Evolutionary conservation across 2,113 vertebrate species (phyloP).

Genomic region (Thinocorus orbignyianus): DNA sequence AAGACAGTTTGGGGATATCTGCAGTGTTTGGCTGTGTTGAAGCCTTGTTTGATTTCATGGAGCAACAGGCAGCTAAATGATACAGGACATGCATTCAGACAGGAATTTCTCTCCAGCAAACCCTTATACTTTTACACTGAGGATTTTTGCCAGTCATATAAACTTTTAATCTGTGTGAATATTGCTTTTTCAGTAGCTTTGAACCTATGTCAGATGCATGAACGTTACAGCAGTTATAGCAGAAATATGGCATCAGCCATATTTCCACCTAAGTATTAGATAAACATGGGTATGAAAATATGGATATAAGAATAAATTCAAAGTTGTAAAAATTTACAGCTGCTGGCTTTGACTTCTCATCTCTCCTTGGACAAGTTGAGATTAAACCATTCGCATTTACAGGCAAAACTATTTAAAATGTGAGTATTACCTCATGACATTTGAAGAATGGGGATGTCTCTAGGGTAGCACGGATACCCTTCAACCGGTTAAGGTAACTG

Average conservation of each 20-base stretch:
- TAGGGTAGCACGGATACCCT: slow-evolving; percentile 85
- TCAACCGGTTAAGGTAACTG: slow-evolving; percentile 85
- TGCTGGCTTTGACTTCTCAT: background rate
- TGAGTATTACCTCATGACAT: slow-evolving; percentile 87
- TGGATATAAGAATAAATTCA: background rate
- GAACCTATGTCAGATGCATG: background rate
- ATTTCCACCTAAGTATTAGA: background rate
- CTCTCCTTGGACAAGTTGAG: background rate
- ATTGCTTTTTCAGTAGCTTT: background rate
- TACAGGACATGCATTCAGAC: background rate
- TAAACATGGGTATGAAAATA: background rate
- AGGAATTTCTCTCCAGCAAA: background rate
- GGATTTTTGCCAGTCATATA: background rate
- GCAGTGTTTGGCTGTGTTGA: background rate
- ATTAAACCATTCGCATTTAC: background rate
- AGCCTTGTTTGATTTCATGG: background rate
- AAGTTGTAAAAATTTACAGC: background rate
- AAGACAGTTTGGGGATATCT: background rate
- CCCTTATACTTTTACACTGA: background rate
- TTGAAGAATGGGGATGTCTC: slow-evolving; percentile 92
- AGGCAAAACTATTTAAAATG: background rate
- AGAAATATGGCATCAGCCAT: background rate
- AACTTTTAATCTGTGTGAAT: background rate
- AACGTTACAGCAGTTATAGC: background rate
- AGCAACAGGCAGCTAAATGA: background rate